Conservation (phyloP, 2,888 invertebrate genomes). For the Dinocampus coccinellae region DNA sequence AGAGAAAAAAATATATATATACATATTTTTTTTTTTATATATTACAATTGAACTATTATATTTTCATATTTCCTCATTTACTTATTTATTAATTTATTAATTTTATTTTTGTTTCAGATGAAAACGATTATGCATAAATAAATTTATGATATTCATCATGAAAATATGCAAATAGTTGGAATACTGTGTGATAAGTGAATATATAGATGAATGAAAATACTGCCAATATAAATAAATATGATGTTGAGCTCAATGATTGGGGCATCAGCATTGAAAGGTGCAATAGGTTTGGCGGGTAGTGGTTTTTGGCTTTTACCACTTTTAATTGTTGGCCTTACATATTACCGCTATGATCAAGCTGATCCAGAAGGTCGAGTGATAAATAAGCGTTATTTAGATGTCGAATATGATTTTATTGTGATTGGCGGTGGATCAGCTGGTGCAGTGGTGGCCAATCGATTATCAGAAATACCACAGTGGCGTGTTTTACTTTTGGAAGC, state of each 20-base stretch:
- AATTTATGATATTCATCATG: neutral
- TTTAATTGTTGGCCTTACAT: conserved; percentile 84
- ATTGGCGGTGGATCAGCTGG: conserved; percentile 92
- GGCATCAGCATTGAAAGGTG: conserved; percentile 81
- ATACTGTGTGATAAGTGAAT: neutral
- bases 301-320: conserved; percentile 88
- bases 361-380: conserved; percentile 85
- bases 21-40: too few relatives aligned
- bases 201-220: neutral
- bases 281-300: conserved; percentile 81
- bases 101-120: too few relatives aligned
- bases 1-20: neutral
- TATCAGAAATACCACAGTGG: conserved; percentile 84
- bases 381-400: conserved; percentile 76
- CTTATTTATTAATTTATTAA: too few relatives aligned
- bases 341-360: conserved; percentile 82
- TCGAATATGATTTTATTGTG: conserved; percentile 88
- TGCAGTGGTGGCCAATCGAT: conserved; percentile 86
- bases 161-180: conserved; percentile 25
- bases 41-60: too few relatives aligned
- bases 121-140: too few relatives aligned
- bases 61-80: too few relatives aligned
- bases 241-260: conserved; percentile 81
- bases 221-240: conserved; percentile 72
- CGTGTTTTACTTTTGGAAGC: conserved; percentile 85